phyloP scores from a whole-genome alignment of 1,140 invertebrate genomes.

The Hestina assimilis region DNA sequence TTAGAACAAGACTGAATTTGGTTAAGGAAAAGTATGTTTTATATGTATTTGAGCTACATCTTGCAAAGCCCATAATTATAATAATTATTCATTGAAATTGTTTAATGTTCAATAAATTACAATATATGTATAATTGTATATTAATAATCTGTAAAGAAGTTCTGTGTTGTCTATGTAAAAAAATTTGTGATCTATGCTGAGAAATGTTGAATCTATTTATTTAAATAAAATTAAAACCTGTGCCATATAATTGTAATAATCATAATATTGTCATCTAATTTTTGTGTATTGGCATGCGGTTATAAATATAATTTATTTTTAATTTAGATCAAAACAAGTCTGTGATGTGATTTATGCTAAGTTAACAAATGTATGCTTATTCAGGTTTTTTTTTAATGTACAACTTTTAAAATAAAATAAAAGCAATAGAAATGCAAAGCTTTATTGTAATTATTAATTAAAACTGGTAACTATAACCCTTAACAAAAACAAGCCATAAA shows the following conservation, averaged over 20 bases:
- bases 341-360: slow-evolving; percentile 52
- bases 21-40: slow-evolving; percentile 12
- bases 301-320: slow-evolving; percentile 36
- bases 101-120: too few relatives aligned
- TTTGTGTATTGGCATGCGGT: slow-evolving; percentile 29
- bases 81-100: too few relatives aligned
- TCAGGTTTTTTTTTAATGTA: not conserved
- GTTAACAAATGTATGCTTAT: not conserved
- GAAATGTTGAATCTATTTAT: too few relatives aligned
- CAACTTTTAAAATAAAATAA: slow-evolving; percentile 7
- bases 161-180: too few relatives aligned
- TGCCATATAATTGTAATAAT: slow-evolving; percentile 21
- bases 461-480: slow-evolving; percentile 19
- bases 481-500: slow-evolving; percentile 8
- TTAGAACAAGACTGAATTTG: slow-evolving; percentile 27
- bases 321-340: slow-evolving; percentile 54
- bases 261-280: slow-evolving; percentile 16
- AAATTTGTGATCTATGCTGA: too few relatives aligned
- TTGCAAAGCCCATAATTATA: too few relatives aligned
- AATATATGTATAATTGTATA: too few relatives aligned
- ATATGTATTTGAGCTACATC: slow-evolving; percentile 11
- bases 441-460: slow-evolving; percentile 19
- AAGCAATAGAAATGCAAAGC: slow-evolving; percentile 23
- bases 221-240: not conserved
- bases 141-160: too few relatives aligned